Percentiles rank a stretch among this genome's conserved stretches.
These are phyloP conservation scores for Orientallactaga bullata DNA, from an alignment of 2,113 vertebrate genomes.

Conservation along the genomic window DNA sequence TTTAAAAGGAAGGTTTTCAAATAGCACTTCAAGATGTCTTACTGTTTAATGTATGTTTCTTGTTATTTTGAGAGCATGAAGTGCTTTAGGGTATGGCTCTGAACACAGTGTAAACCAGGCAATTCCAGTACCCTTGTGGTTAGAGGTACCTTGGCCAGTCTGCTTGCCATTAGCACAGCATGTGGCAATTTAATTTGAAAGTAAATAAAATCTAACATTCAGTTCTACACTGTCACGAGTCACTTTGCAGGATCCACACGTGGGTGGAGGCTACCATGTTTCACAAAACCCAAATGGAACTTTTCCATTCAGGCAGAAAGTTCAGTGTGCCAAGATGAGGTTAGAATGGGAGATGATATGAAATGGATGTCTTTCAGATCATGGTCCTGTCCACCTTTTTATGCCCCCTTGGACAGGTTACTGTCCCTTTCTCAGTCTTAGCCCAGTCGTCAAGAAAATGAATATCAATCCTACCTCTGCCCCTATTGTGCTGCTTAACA, in stretches of 20 bases:
- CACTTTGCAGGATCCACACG: background rate
- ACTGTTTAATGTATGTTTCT: background rate
- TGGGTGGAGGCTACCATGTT: background rate
- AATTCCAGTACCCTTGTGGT: background rate
- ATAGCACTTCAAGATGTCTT: background rate
- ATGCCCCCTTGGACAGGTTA: background rate
- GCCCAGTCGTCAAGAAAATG: background rate
- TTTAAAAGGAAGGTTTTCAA: slow-evolving; percentile 21
- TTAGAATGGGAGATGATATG: background rate
- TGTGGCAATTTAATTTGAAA: background rate
- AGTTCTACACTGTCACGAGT: background rate
- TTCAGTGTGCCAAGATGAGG: background rate
- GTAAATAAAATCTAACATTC: background rate
- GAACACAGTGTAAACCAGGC: too few species aligned
- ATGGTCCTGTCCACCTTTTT: background rate
- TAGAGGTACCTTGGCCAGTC: background rate
- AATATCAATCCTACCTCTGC: background rate
- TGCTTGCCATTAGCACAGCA: background rate
- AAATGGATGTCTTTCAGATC: background rate
- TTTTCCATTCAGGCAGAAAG: background rate
- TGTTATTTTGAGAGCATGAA: background rate
- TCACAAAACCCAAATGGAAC: background rate
- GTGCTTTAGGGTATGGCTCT: background rate
- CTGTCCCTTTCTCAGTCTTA: background rate
- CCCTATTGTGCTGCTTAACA: background rate